A percentile compares a stretch with the other conserved stretches of the same genome.
Evolutionary conservation across 2,888 invertebrate genomes (phyloP).

Genomic region (Sinodicranocentrus sp.): DNA sequence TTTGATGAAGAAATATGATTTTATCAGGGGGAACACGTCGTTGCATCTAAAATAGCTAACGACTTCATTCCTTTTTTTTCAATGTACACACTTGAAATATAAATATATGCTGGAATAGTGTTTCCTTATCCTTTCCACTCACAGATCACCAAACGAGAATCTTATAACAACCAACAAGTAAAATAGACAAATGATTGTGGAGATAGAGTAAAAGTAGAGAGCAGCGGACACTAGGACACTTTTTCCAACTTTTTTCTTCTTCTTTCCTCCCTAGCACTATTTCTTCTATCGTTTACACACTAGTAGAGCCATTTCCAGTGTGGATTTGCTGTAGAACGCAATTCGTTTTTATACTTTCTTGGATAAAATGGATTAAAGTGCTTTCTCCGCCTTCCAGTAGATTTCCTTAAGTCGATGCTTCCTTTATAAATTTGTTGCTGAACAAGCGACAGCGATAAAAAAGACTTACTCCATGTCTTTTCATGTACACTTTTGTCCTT

Average conservation of each 20-base stretch:
- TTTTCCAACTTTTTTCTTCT: neutral
- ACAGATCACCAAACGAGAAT: slow-evolving; percentile 24
- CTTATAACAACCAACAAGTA: slow-evolving; percentile 2
- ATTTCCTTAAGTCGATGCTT: slow-evolving; percentile 41
- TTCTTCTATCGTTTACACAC: too few relatives aligned
- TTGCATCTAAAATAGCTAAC: neutral
- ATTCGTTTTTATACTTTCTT: too few relatives aligned
- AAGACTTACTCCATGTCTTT: neutral
- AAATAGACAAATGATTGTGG: slow-evolving; percentile 29
- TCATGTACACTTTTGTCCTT: neutral
- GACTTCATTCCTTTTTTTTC: slow-evolving; percentile 31
- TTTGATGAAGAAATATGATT: slow-evolving; percentile 43
- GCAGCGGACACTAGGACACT: slow-evolving; percentile 2
- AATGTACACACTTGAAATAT: too few relatives aligned
- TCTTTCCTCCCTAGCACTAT: too few relatives aligned
- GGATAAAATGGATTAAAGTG: slow-evolving; percentile 56
- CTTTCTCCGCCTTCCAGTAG: slow-evolving; percentile 40
- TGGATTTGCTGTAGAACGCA: too few relatives aligned
- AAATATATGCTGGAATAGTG: too few relatives aligned
- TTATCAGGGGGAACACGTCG: neutral
- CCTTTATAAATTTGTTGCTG: slow-evolving; percentile 27
- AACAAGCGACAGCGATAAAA: slow-evolving; percentile 9
- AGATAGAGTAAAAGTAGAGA: neutral
- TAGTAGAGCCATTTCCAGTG: too few relatives aligned
- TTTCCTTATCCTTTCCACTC: too few relatives aligned